A percentile compares a stretch with the other conserved stretches of the same genome.
Evolutionary conservation across 2,888 invertebrate species (phyloP).

Genomic region (Dorcus hopei): DNA sequence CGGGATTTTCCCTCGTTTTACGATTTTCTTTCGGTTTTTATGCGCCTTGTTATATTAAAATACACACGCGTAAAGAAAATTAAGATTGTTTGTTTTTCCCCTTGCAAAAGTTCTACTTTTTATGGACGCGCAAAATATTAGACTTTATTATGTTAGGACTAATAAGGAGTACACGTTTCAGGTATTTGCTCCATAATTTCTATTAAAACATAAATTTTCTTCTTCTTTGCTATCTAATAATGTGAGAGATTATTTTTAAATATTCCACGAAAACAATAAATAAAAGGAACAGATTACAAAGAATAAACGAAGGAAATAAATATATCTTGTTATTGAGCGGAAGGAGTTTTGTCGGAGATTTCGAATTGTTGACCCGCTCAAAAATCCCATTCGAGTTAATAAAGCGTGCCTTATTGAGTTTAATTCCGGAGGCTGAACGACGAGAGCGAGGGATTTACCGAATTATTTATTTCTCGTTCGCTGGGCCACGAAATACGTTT

Average conservation of each 20-base stretch:
- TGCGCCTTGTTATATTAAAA: background rate
- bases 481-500: too few relatives aligned
- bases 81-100: too few relatives aligned
- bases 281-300: too few relatives aligned
- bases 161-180: too few relatives aligned
- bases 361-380: conserved; percentile 25
- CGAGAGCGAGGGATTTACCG: background rate
- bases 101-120: too few relatives aligned
- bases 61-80: background rate
- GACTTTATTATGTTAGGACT: too few relatives aligned
- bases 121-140: background rate
- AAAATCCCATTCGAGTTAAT: conserved; percentile 26
- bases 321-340: background rate
- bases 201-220: too few relatives aligned
- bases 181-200: too few relatives aligned
- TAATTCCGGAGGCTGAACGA: conserved; percentile 14
- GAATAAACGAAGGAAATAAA: too few relatives aligned
- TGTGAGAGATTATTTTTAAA: too few relatives aligned
- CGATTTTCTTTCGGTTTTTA: conserved; percentile 13
- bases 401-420: conserved; percentile 25
- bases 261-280: too few relatives aligned
- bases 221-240: too few relatives aligned
- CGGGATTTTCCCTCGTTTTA: conserved; percentile 12
- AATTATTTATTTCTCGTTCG: conserved; percentile 11
- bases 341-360: conserved; percentile 24